Evolutionary conservation across 2,888 invertebrate genomes (phyloP).

Genomic region (Eupithecia abbreviata): DNA sequence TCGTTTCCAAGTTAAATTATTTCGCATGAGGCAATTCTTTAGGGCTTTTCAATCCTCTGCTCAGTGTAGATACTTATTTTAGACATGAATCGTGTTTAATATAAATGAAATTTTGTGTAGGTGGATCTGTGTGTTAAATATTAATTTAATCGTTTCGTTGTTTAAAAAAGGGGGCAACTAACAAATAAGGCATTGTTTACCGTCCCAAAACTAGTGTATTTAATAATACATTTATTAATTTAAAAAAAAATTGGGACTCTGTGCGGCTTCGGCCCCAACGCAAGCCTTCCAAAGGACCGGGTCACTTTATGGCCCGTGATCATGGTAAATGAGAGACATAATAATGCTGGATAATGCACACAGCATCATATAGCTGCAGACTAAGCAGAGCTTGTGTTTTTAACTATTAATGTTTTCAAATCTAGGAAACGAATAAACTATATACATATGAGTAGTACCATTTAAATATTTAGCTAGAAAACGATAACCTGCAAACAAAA

Average conservation of each 20-base stretch:
- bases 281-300: no score
- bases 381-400: no score
- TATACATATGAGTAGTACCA: neutral
- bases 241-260: no score
- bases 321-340: no score
- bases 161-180: neutral
- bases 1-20: conserved; percentile 74
- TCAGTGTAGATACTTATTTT: conserved; percentile 62
- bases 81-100: conserved; percentile 46
- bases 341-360: no score
- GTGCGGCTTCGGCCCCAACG: no score
- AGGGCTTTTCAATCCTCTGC: conserved; percentile 66
- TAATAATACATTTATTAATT: no score
- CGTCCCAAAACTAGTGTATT: neutral
- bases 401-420: neutral
- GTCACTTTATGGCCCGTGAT: no score
- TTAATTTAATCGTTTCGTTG: neutral
- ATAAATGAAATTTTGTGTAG: conserved; percentile 25
- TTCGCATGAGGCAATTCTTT: conserved; percentile 71
- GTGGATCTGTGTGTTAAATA: neutral
- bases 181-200: neutral
- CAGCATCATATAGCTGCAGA: no score
- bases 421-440: neutral
- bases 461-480: neutral
- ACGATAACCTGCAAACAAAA: neutral